Evolutionary conservation across 2,113 vertebrate species (phyloP), one percentile per base, ranked within the genome.

Genomic region (Irena cyanogastra): DNA sequence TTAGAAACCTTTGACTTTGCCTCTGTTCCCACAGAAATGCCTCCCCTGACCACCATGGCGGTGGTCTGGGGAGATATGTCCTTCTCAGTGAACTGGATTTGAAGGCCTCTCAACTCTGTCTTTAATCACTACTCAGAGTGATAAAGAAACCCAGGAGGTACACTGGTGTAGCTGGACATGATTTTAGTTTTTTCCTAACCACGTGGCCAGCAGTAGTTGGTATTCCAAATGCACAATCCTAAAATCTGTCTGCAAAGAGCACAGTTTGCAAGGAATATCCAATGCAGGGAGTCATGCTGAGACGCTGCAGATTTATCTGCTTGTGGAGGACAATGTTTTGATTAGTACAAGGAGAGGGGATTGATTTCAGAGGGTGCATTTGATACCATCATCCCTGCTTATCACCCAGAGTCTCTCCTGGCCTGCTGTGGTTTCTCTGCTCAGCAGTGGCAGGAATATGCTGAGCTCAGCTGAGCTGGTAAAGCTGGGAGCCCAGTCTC

Each of bases 261-360:
- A 33, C 59, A 31, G 23, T 71, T 81, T 37, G 42, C 50, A 49
- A n/a, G 76, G 33, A 57, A 33, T 16, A 35, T n/a, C 39, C 60
- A 82, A 54, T 50, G 69, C 63, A 56, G 79, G 42, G 49, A 72
- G 20, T 56, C 65, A 4, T 3, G 13, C 57, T 63, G 81, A 78
- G 60, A 47, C n/a, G 14, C 30, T 78, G 44, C n/a, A 83, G 31
- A 11, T 75, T 56, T 85, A 13, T 41, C 63, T 83, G 33, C 9
- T 50, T 57, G 42, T 76, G 50, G 54, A 95, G 68, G 63, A 77
- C 88, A 83, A 66, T 90, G 71, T 90, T 93, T 93, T 94, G 83
- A 53, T 66, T 85, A 56, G 75, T 49, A 53, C 53, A 88, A 86
- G 71, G 83, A 90, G n/a, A 6, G 6, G 15, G 33, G 17, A 71